Evolutionary conservation across 2,113 vertebrate species (phyloP).

Genomic region (Varanus salvator): DNA sequence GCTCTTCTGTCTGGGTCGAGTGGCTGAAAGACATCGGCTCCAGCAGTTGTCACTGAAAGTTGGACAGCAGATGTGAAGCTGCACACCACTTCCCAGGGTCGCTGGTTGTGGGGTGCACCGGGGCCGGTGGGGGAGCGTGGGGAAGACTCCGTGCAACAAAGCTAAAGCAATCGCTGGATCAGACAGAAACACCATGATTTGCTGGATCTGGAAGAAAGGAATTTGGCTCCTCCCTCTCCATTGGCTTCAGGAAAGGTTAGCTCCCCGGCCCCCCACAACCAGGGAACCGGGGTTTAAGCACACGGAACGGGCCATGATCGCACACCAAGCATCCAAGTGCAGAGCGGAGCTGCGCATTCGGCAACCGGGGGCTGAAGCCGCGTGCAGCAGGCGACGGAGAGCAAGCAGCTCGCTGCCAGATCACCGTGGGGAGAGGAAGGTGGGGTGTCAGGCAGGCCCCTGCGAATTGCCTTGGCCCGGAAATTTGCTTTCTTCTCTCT

Average conservation of each 20-base stretch:
- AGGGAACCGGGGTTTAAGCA: neutral
- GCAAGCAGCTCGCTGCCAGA: neutral
- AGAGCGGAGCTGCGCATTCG: neutral
- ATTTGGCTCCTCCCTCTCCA: no score
- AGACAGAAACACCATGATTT: neutral
- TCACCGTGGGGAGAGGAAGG: neutral
- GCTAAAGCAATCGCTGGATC: neutral
- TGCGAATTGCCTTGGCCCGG: neutral
- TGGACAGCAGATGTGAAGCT: neutral
- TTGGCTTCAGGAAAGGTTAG: neutral
- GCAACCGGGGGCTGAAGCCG: neutral
- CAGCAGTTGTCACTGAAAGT: neutral
- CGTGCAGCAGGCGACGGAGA: neutral
- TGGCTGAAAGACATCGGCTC: neutral
- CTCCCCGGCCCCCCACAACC: neutral
- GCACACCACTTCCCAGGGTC: neutral
- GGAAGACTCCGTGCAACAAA: no score
- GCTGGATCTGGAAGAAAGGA: neutral
- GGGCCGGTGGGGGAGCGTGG: no score
- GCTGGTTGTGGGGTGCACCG: no score
- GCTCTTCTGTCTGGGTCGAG: no score
- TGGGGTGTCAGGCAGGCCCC: neutral
- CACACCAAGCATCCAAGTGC: neutral
- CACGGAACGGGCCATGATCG: neutral
- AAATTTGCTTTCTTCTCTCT: neutral